Evolutionary conservation across 2,888 invertebrate species (phyloP).

Genomic region (Melanostoma scalare): DNA sequence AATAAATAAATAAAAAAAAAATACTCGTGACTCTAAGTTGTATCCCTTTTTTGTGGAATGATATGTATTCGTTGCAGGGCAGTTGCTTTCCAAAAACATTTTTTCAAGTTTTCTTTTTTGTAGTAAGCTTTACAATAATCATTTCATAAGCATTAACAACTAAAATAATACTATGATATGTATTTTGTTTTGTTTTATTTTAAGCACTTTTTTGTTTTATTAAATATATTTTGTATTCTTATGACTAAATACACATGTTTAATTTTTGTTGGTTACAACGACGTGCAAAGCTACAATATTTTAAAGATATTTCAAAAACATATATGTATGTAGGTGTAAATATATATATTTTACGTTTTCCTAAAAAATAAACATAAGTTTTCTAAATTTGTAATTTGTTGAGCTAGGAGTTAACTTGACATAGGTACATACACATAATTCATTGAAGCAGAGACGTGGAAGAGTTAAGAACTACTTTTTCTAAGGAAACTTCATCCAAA

Average conservation of each 20-base stretch:
- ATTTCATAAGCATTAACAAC: slow-evolving; percentile 43
- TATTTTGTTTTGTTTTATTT: slow-evolving; percentile 44
- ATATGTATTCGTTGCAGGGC: slow-evolving; percentile 81
- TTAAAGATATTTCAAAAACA: slow-evolving; percentile 6
- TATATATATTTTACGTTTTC: no score
- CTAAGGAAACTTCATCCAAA: no score
- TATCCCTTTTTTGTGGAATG: slow-evolving; percentile 73
- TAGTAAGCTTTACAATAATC: slow-evolving; percentile 6
- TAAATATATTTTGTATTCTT: slow-evolving; percentile 33
- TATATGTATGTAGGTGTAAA: background rate
- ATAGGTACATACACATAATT: background rate
- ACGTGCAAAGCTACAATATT: slow-evolving; percentile 47
- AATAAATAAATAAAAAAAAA: slow-evolving; percentile 36
- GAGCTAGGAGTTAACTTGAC: background rate
- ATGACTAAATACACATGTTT: slow-evolving; percentile 24
- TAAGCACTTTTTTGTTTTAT: slow-evolving; percentile 46
- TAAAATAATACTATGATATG: slow-evolving; percentile 69
- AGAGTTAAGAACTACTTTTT: no score
- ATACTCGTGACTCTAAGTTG: slow-evolving; percentile 6
- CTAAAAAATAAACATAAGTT: no score
- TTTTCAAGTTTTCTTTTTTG: slow-evolving; percentile 9
- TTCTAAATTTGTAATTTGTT: no score
- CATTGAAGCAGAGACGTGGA: no score
- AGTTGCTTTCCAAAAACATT: slow-evolving; percentile 51
- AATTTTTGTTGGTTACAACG: slow-evolving; percentile 5